Evolutionary conservation across 2,888 invertebrate genomes (phyloP).

Genomic region (Idaea straminata): DNA sequence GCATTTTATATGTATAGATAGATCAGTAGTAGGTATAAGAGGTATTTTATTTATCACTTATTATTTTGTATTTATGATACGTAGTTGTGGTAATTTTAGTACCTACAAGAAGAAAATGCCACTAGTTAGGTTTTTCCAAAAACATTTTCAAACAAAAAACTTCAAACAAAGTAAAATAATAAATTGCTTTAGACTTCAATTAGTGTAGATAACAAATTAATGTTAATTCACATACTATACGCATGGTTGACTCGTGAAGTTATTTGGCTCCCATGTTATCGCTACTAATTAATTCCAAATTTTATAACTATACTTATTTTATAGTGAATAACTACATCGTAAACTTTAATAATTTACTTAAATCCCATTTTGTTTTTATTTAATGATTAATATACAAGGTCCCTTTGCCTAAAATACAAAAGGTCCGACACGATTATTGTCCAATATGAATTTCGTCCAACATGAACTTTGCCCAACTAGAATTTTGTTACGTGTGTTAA

Average conservation of each 20-base stretch:
- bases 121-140: not conserved
- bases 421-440: too few relatives aligned
- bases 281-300: not conserved
- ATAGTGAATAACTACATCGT: not conserved
- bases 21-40: too few relatives aligned
- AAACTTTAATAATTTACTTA: not conserved
- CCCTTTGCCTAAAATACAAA: not conserved
- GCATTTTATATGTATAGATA: too few relatives aligned
- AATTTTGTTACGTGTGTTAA: too few relatives aligned
- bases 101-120: not conserved
- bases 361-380: not conserved
- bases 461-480: too few relatives aligned
- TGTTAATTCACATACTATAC: slow-evolving; percentile 5
- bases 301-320: not conserved
- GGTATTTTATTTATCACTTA: too few relatives aligned
- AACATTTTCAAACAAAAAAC: not conserved
- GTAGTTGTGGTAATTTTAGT: too few relatives aligned
- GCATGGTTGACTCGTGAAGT: not conserved
- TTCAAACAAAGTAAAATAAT: not conserved
- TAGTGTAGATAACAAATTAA: slow-evolving; percentile 22
- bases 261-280: not conserved
- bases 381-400: not conserved
- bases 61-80: too few relatives aligned
- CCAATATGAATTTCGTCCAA: too few relatives aligned
- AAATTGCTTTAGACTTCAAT: not conserved